phyloP scores from a whole-genome alignment of 2,888 invertebrate genomes.

The Polydrusus tereticollis region DNA sequence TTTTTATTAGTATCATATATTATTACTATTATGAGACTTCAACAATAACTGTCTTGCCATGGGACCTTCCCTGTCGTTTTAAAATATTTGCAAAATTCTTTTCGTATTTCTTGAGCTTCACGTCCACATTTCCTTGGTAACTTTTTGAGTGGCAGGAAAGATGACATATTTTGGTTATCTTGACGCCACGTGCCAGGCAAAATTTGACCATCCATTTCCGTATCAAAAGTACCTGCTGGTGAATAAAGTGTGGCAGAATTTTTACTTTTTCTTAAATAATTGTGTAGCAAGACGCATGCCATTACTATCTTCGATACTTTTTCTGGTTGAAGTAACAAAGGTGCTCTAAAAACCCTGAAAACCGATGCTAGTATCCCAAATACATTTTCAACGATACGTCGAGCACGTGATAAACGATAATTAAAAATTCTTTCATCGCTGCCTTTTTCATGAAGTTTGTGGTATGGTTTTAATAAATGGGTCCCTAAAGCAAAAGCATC shows the following conservation, averaged over 20 bases:
- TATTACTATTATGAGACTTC: no score
- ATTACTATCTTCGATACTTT: not conserved
- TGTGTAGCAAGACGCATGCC: not conserved
- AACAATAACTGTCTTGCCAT: no score
- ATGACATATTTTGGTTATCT: not conserved
- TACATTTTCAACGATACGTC: no score
- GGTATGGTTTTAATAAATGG: not conserved
- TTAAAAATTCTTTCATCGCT: not conserved
- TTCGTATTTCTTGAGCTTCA: no score
- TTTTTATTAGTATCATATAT: no score
- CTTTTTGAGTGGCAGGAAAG: no score
- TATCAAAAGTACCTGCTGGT: not conserved
- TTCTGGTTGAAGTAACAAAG: not conserved
- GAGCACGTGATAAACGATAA: not conserved
- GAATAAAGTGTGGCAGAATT: not conserved
- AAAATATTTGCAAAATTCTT: no score
- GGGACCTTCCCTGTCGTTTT: no score
- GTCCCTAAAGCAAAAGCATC: not conserved
- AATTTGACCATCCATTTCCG: not conserved
- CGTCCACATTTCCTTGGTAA: no score
- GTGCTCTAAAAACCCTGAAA: not conserved
- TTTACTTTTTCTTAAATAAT: not conserved
- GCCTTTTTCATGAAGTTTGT: not conserved
- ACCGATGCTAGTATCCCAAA: not conserved
- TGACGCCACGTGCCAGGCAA: not conserved